Conservation (phyloP, 2,797 vertebrate species). For the Macroramphosus scolopax region DNA sequence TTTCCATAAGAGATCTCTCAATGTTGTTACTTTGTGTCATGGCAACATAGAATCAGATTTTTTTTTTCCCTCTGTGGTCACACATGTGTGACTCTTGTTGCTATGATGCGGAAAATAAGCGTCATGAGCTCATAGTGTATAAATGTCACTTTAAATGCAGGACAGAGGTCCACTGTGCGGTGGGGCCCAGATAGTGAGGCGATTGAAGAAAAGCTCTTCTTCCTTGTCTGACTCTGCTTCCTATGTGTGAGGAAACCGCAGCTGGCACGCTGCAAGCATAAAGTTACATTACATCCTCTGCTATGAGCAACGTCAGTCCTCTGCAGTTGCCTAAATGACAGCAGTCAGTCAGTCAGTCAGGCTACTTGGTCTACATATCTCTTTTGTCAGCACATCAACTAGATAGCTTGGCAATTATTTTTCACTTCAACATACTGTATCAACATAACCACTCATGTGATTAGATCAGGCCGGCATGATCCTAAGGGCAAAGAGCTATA, state of each 20-base stretch:
- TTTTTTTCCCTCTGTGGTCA: constrained; percentile 15
- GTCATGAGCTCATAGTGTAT: constrained; percentile 47
- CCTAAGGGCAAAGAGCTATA: too few relatives aligned
- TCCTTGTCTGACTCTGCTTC: constrained; percentile 27
- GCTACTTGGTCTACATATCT: too few relatives aligned
- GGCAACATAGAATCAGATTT: constrained; percentile 17
- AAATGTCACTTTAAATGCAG: constrained; percentile 42
- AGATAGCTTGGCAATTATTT: too few relatives aligned
- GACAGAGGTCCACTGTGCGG: constrained; percentile 38
- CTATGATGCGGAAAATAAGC: background rate
- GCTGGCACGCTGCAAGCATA: constrained; percentile 8
- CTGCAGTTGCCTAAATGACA: too few relatives aligned
- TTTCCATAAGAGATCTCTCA: background rate
- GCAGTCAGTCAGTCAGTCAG: too few relatives aligned
- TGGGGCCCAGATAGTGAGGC: background rate
- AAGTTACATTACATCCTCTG: constrained; percentile 20
- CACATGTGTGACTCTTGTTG: background rate
- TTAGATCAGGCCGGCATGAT: too few relatives aligned
- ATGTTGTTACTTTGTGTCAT: constrained; percentile 11
- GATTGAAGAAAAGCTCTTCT: constrained; percentile 22
- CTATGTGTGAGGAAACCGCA: constrained; percentile 46
- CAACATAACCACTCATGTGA: too few relatives aligned
- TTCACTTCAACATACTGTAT: too few relatives aligned
- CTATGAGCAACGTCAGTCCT: constrained; percentile 7
- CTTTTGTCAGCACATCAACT: too few relatives aligned